These are phyloP conservation scores for Mergus octosetaceus DNA, from an alignment of 2,797 vertebrate genomes.

Conservation along the genomic window DNA sequence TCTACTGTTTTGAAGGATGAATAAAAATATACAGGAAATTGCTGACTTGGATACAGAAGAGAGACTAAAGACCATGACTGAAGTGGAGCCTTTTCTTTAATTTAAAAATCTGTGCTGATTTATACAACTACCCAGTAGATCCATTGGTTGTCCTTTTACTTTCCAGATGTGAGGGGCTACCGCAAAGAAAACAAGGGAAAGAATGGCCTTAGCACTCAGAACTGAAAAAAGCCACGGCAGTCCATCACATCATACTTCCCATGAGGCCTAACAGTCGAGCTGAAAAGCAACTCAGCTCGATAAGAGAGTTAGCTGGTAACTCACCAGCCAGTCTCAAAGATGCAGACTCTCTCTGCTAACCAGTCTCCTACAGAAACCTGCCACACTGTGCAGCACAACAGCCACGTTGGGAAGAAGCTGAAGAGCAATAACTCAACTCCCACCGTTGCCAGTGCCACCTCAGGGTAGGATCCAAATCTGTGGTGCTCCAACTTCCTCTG, in stretches of 20 bases:
- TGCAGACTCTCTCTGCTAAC: background rate
- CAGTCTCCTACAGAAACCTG: background rate
- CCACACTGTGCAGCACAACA: background rate
- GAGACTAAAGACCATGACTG: background rate
- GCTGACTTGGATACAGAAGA: background rate
- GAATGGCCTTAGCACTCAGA: background rate
- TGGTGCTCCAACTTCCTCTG: background rate
- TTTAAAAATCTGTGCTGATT: background rate
- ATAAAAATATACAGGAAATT: background rate
- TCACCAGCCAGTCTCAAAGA: background rate
- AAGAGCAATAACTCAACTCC: background rate
- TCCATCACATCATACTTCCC: background rate
- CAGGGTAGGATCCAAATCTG: background rate
- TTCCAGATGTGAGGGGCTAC: background rate
- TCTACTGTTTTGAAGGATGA: background rate
- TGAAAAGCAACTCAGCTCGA: background rate
- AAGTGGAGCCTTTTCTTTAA: background rate
- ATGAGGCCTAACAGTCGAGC: rapidly evolving
- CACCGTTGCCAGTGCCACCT: background rate
- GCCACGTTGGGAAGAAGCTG: rapidly evolving
- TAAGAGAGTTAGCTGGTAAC: background rate
- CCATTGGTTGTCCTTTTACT: background rate
- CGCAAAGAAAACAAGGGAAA: background rate
- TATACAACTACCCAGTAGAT: background rate
- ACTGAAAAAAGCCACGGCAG: background rate